Base-by-base conservation (phyloP, 2,888 invertebrate species). In the Drosophila nigritarsus region DNA sequence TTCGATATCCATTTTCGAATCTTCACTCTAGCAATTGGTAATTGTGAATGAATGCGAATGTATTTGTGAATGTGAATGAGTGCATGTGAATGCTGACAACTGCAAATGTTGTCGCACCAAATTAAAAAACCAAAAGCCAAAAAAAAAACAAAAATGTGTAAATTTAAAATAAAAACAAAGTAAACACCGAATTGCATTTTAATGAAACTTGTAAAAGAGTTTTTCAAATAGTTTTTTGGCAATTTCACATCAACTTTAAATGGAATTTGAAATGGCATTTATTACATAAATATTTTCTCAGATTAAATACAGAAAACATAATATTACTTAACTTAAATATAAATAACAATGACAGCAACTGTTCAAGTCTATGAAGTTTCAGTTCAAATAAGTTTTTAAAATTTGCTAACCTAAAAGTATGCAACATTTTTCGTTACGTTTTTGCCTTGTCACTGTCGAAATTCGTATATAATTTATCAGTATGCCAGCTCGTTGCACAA, bases 401-500 rank as follows among this genome's bases (percentile, higher is more conserved):
- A 13, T 27, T 18, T 40, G 2, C 9, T 50, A 30, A 9, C 55
- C 62, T n/a, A 13, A 55, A 51, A 56, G 55, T 51, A 56, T 55
- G 70, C 70, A 56, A 70, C 29, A 59, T 6, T 40, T 54, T 67
- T 53, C 1, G 36, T 11, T 20, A 53, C 8, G 15, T 32, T 38
- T 65, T 65, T 58, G 51, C n/a, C 64, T 65, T 58, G 49, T 30
- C 42, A 48, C 9, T 15, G 29, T n/a, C 24, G 9, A 50, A 69
- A 27, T 48, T 51, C 15, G 30, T 29, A 32, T 15, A 13, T 15
- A 13, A n/a, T 56, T 53, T 50, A 20, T 24, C 3, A 48, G 66
- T 40, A 29, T 54, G 45, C 48, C 61, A 65, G 73, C 59, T 45
- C 55, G 66, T 67, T 55, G 40, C 45, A 45, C 51, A 59, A 55